A percentile compares a stretch with the other conserved stretches of the same genome.
Conservation (phyloP, 2,888 invertebrate species). For the Balanococcus diminutus region DNA sequence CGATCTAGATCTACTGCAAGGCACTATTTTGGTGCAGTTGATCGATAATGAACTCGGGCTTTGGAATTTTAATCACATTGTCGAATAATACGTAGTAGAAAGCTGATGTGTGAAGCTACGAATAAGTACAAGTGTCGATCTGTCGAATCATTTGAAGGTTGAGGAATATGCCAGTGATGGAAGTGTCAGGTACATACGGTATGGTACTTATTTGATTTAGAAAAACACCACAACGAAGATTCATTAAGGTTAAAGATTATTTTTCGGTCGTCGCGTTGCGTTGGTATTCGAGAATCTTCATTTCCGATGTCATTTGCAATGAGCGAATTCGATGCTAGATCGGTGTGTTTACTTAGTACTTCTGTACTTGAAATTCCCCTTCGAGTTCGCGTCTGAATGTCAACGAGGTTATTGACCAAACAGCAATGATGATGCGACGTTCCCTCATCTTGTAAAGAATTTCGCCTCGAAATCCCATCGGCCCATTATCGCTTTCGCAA, state of each 20-base stretch:
- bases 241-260: too few species aligned
- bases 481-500: too few species aligned
- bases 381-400: neutral
- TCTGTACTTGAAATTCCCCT: slow-evolving; percentile 13
- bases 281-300: neutral
- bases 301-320: neutral
- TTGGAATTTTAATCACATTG: slow-evolving; percentile 31
- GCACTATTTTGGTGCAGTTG: neutral
- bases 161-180: neutral
- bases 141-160: neutral
- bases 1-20: neutral
- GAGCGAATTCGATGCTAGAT: neutral
- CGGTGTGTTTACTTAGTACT: neutral
- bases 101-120: neutral
- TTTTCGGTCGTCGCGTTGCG: neutral
- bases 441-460: neutral
- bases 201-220: too few species aligned
- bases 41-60: slow-evolving; percentile 2
- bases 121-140: neutral
- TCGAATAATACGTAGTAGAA: neutral
- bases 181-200: too few species aligned
- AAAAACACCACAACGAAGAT: too few species aligned
- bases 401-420: slow-evolving; percentile 11
- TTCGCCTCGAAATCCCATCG: neutral
- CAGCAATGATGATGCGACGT: neutral